These are phyloP conservation scores for Acronicta alni DNA, from an alignment of 2,888 invertebrate species.

Conservation along the genomic window DNA sequence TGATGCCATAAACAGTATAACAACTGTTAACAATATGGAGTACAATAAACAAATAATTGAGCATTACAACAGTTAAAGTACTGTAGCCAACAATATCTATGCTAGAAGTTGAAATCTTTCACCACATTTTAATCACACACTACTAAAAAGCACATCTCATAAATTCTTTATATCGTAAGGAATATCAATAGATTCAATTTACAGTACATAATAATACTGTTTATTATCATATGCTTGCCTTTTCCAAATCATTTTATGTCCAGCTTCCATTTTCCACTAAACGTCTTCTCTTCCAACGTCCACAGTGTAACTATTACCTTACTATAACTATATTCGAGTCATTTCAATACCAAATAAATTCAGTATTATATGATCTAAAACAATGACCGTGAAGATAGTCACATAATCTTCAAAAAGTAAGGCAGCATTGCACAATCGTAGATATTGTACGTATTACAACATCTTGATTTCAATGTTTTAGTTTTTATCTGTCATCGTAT, in stretches of 20 bases:
- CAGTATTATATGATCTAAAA: background rate
- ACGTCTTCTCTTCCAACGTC: background rate
- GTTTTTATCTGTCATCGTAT: constrained; percentile 2
- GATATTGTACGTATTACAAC: constrained; percentile 15
- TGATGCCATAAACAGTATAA: too few relatives aligned
- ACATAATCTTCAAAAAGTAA: constrained; percentile 30
- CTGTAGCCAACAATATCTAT: too few relatives aligned
- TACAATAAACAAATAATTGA: too few relatives aligned
- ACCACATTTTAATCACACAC: background rate
- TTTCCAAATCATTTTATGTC: constrained; percentile 11
- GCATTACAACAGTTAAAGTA: too few relatives aligned
- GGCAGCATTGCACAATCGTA: constrained; percentile 32
- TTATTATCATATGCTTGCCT: constrained; percentile 24
- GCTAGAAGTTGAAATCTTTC: too few relatives aligned
- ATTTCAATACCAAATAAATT: background rate
- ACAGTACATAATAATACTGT: background rate
- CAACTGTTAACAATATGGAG: too few relatives aligned
- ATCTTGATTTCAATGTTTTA: constrained; percentile 22
- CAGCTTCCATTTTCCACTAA: constrained; percentile 8
- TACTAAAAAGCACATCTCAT: background rate
- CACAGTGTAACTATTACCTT: background rate
- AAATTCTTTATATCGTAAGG: too few relatives aligned
- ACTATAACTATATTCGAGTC: background rate
- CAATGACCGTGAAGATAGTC: constrained; percentile 27
- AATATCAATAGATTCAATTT: background rate